Base-by-base conservation (phyloP, 2,797 vertebrate genomes). In the Micromesistius poutassou region DNA sequence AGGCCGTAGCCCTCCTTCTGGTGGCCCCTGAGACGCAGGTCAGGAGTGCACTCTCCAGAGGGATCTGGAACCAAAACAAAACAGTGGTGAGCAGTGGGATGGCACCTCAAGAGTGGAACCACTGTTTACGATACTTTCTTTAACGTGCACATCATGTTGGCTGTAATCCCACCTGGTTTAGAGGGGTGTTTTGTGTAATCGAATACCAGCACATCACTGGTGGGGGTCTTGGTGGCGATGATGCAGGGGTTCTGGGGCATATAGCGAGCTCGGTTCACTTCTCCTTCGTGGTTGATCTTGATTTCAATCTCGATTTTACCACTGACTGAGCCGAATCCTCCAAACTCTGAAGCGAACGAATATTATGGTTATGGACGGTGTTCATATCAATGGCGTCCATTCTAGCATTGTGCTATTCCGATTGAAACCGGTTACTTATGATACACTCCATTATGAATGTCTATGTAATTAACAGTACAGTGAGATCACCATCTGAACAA, bases 171-270 rank as follows among this genome's bases (percentile, higher is more conserved):
- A 98, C 97, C 98, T 89, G 97, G 97, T 83, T 98, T 99, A 46
- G 98, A 99, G 77, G 98, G 97, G 78, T 99, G 98, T 79, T 99
- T 99, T 80, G 97, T 99, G 90, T 99, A 99, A 86, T 99, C 97
- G 89, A 99, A 99, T 78, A 99, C 97, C 79, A 99, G 94, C 77
- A 99, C 97, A 4, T 99, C 97, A 1, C 97, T 97, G 85, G 98
- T 97, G 19, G 97, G 97, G 30, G 98, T 99, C 91, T 99, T 99
- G 13, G 98, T 99, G 76, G 97, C 97, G 14, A 99, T 99, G 88
- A 99, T 98, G 78, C 97, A 98, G 1, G 97, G 97, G 86, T 99
- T 99, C 92, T 99, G 98, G 2, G 97, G 98, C 98, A 99, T 99
- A 88, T 99, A 98, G 28, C 97, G 97, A 0, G 98, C 98, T 87